phyloP scores from a whole-genome alignment of 2,888 invertebrate species.

The Drosophila subsilvestris region DNA sequence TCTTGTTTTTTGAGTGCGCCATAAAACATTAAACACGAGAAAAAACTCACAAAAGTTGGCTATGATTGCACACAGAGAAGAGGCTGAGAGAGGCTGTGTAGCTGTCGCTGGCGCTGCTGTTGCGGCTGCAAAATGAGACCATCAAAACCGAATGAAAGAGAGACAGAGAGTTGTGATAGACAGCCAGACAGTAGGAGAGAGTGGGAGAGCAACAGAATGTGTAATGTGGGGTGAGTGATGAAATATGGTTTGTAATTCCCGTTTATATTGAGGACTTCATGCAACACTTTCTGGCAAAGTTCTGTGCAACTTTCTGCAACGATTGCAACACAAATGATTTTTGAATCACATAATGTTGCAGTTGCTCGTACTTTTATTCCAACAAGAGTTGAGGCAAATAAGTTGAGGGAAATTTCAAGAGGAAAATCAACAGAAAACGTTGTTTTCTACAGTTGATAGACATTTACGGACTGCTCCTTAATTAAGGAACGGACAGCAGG shows the following conservation, averaged over 20 bases:
- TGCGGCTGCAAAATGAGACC: constrained; percentile 43
- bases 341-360: constrained; percentile 14
- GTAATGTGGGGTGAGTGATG: constrained; percentile 1
- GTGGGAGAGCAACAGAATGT: not conserved
- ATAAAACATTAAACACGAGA: constrained; percentile 44
- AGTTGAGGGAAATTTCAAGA: constrained; percentile 20
- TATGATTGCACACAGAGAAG: constrained; percentile 30
- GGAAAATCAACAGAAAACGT: not conserved
- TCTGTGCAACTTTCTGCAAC: constrained; percentile 21
- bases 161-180: not conserved
- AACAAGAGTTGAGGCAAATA: constrained; percentile 18
- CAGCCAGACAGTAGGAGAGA: not conserved
- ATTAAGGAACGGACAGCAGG: not conserved
- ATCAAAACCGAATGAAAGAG: constrained; percentile 29
- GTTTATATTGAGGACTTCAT: constrained; percentile 25
- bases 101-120: not conserved
- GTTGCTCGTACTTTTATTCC: not conserved
- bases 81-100: not conserved
- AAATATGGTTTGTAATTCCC: constrained; percentile 27
- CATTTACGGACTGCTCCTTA: not conserved
- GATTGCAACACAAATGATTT: constrained; percentile 31
- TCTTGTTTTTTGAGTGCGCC: constrained; percentile 28
- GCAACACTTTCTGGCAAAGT: constrained; percentile 25
- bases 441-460: not conserved
- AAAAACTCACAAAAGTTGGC: constrained; percentile 30